These are phyloP conservation scores for Drosophila biarmipes DNA, from an alignment of 1,140 invertebrate species.

Conservation along the genomic window DNA sequence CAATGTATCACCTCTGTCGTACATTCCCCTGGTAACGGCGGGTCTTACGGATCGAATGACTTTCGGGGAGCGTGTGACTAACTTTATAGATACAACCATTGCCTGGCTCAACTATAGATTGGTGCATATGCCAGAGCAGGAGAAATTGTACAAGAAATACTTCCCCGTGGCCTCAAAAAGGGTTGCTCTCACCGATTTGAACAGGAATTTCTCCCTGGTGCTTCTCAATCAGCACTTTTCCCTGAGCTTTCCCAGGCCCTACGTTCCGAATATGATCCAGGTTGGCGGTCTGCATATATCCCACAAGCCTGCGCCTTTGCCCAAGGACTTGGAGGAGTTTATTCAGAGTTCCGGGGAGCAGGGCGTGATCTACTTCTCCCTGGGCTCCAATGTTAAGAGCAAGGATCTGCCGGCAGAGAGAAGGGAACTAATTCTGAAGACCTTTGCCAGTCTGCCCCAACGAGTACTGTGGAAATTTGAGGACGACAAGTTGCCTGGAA, in stretches of 20 bases:
- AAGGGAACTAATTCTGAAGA: slow-evolving; percentile 85
- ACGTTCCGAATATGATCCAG: slow-evolving; percentile 86
- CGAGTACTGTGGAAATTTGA: slow-evolving; percentile 90
- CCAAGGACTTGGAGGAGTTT: slow-evolving; percentile 85
- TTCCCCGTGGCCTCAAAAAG: slow-evolving; percentile 83
- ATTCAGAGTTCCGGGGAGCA: slow-evolving; percentile 85
- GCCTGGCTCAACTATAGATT: slow-evolving; percentile 54
- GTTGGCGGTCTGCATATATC: slow-evolving; percentile 87
- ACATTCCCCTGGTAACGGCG: slow-evolving; percentile 70
- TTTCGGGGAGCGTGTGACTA: slow-evolving; percentile 83
- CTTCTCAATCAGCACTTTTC: slow-evolving; percentile 86
- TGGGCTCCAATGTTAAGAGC: slow-evolving; percentile 87
- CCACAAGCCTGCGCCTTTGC: slow-evolving; percentile 77
- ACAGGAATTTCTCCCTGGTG: slow-evolving; percentile 85
- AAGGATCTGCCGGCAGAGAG: slow-evolving; percentile 85
- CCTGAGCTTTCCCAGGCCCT: slow-evolving; percentile 85
- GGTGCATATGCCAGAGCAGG: slow-evolving; percentile 62
- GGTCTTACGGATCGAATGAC: slow-evolving; percentile 83
- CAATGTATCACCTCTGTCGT: slow-evolving; percentile 81
- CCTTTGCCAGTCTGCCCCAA: slow-evolving; percentile 86
- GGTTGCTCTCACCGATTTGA: slow-evolving; percentile 52
- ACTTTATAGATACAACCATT: slow-evolving; percentile 60
- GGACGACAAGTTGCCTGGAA: slow-evolving; percentile 85
- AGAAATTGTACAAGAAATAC: slow-evolving; percentile 71
- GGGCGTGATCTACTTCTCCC: slow-evolving; percentile 87